These are phyloP conservation scores for Eulemur macaco DNA, from an alignment of 2,113 vertebrate genomes.

Conservation along the genomic window DNA sequence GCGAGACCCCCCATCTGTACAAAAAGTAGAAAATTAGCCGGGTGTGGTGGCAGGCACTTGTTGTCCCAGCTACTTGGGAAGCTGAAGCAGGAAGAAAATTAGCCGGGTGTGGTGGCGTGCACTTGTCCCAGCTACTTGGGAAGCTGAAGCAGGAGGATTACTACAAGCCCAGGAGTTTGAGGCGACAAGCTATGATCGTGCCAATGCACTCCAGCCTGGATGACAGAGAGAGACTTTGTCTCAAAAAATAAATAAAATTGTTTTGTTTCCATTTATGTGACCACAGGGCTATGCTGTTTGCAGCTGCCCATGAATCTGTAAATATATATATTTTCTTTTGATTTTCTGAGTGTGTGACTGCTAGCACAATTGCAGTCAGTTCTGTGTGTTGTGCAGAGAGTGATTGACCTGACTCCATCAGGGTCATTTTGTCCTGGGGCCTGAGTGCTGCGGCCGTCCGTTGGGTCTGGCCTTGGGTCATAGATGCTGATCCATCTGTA, in stretches of 20 bases:
- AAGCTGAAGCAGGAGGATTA: too few relatives aligned
- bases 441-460: background rate
- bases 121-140: too few relatives aligned
- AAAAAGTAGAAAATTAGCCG: too few relatives aligned
- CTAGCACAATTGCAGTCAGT: background rate
- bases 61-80: too few relatives aligned
- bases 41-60: too few relatives aligned
- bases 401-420: background rate
- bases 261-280: background rate
- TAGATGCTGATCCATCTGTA: background rate
- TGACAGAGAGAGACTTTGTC: too few relatives aligned
- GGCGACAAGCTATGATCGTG: background rate
- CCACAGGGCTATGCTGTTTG: background rate
- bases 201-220: too few relatives aligned
- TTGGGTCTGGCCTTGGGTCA: background rate
- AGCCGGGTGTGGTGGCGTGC: too few relatives aligned
- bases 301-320: background rate
- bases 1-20: too few relatives aligned
- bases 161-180: background rate
- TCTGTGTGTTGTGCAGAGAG: background rate
- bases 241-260: too few relatives aligned
- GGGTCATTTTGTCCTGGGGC: background rate
- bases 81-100: too few relatives aligned
- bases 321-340: background rate
- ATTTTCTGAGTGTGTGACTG: background rate